These are phyloP conservation scores for Stylophora pistillata DNA, from an alignment of 64 coral and sea anemone species.

Conservation along the genomic window DNA sequence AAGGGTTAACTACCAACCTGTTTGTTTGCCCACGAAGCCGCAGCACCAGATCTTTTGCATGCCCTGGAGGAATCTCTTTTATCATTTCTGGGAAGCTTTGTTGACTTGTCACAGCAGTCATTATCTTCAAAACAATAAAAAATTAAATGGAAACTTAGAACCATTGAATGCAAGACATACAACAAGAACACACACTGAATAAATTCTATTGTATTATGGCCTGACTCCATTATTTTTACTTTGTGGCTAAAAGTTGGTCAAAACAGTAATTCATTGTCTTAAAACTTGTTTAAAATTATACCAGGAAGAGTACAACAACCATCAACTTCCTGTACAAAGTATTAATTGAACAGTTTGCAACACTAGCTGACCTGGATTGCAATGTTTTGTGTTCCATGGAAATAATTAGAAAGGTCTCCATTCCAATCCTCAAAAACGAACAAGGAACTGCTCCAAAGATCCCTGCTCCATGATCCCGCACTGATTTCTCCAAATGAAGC, in stretches of 20 bases:
- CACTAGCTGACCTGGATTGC: background rate
- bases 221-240: too few relatives aligned
- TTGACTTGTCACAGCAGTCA: slow-evolving; percentile 53
- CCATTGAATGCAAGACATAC: slow-evolving; percentile 33
- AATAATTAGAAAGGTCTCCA: slow-evolving; percentile 4
- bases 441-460: slow-evolving; percentile 18
- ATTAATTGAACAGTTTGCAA: too few relatives aligned
- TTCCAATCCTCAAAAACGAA: slow-evolving; percentile 46
- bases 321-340: too few relatives aligned
- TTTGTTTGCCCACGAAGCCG: slow-evolving; percentile 4
- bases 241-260: too few relatives aligned
- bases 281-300: too few relatives aligned
- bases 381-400: slow-evolving; percentile 58
- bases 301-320: too few relatives aligned
- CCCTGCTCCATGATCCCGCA: background rate
- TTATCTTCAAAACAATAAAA: slow-evolving; percentile 37
- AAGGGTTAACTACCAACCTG: slow-evolving; percentile 20
- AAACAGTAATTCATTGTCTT: too few relatives aligned
- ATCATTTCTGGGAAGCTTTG: slow-evolving; percentile 43
- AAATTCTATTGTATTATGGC: too few relatives aligned
- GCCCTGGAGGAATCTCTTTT: slow-evolving; percentile 34
- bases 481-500: background rate
- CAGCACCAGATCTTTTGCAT: slow-evolving; percentile 37
- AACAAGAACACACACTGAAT: too few relatives aligned
- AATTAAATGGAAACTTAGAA: too few relatives aligned